phyloP scores from a whole-genome alignment of 2,888 invertebrate species.

The Nysson spinosus region DNA sequence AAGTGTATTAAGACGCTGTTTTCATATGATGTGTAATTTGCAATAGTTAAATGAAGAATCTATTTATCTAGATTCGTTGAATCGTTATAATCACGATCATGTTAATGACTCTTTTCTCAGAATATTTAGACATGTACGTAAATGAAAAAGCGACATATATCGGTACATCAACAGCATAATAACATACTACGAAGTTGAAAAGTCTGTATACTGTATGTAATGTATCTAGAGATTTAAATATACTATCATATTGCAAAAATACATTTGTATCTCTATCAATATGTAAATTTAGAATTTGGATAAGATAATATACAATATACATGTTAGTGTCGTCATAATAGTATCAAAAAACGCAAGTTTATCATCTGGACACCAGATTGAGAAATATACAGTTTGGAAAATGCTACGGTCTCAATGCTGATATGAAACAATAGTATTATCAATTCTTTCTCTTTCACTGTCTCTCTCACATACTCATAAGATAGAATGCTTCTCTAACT shows the following conservation, averaged over 20 bases:
- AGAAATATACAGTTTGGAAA: slow-evolving; percentile 27
- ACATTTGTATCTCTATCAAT: slow-evolving; percentile 30
- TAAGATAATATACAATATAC: background rate
- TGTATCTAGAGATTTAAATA: slow-evolving; percentile 30
- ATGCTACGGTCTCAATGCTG: background rate
- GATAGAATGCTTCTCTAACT: slow-evolving; percentile 23
- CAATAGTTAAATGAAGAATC: slow-evolving; percentile 15
- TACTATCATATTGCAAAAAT: slow-evolving; percentile 16
- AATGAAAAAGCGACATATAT: slow-evolving; percentile 30
- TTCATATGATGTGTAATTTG: slow-evolving; percentile 17
- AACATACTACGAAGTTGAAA: slow-evolving; percentile 13
- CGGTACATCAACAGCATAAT: slow-evolving; percentile 47
- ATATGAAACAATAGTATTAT: no score
- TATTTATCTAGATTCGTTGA: slow-evolving; percentile 30
- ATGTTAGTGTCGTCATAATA: slow-evolving; percentile 29
- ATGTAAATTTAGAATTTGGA: slow-evolving; percentile 31
- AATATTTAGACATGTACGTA: slow-evolving; percentile 12
- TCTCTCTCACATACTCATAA: slow-evolving; percentile 21
- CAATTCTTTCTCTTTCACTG: no score
- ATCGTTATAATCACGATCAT: slow-evolving; percentile 23
- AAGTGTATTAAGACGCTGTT: slow-evolving; percentile 17
- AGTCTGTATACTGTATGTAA: slow-evolving; percentile 31
- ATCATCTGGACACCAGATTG: slow-evolving; percentile 26
- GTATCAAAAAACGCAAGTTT: slow-evolving; percentile 29
- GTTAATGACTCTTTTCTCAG: slow-evolving; percentile 15